Evolutionary conservation across 2,113 vertebrate species (phyloP), one percentile per base, ranked within the genome.

Genomic region (Pungitius pungitius): DNA sequence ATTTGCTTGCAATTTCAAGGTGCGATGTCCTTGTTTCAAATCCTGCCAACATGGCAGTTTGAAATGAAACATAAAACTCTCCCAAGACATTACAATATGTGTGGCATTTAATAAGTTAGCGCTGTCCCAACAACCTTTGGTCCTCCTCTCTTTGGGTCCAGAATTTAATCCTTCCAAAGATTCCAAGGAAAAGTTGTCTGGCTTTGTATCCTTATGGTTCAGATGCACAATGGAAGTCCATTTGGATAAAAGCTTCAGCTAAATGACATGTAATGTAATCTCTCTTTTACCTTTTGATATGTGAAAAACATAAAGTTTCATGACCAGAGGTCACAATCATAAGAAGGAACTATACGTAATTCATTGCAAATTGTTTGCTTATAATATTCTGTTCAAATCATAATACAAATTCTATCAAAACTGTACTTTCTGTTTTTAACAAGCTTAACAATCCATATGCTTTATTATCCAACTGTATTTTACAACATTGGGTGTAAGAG

Each of bases 391-490:
- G 11, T 17, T 56, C n/a, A 74, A 80, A 70, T 40, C 11, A 74
- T 72, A 7, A 63, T 3, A 43, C 56, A 33, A 69, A 69, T 35
- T 69, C 33, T 33, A 67, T 73, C 56, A 83, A 73, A 82, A 63
- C 5, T 55, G 4, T n/a, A 5, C 10, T 24, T 24, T 47, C 2
- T 13, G 45, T 54, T 52, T 47, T 74, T 11, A 73, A 37, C 61
- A 56, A 57, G 45, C 62, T 37, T 63, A 70, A 76, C 64, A 82
- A 78, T 51, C 30, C 45, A 3, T 64, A 59, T 20, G 39, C 64
- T 54, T 85, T 73, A 78, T 79, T 77, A 76, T 60, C 73, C 37
- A 75, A 71, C 69, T 76, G 40, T 79, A 80, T 89, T 86, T 86
- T 82, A 85, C 67, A 75, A 78, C 75, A 77, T 54, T 78, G 71